Percentiles rank a stretch among this genome's conserved stretches.
Conservation (phyloP, 1,140 invertebrate genomes). For the Aethina tumida region DNA sequence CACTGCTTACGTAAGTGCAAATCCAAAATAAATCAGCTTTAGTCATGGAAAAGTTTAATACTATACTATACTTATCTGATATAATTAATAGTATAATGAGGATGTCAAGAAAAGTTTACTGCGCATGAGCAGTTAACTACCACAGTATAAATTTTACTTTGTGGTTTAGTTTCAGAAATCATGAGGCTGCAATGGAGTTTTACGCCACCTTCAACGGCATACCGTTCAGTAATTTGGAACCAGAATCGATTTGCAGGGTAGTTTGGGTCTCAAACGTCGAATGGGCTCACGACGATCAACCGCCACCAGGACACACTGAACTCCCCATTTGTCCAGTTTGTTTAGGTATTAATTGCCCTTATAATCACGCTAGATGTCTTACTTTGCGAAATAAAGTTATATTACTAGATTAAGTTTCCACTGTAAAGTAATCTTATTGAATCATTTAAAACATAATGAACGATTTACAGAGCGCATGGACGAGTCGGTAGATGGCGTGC, state of each 20-base stretch:
- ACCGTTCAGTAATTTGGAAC: conserved; percentile 88
- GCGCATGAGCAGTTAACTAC: background rate
- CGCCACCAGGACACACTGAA: conserved; percentile 76
- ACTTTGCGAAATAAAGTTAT: no score
- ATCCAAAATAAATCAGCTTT: background rate
- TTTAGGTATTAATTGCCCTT: conserved; percentile 35
- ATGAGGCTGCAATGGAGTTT: conserved; percentile 81
- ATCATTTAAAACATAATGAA: background rate
- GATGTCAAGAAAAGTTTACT: background rate
- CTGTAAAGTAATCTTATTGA: conserved; percentile 1
- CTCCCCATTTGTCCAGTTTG: conserved; percentile 97
- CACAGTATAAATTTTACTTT: conserved; percentile 1
- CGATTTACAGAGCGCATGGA: conserved; percentile 83
- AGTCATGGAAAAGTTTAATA: background rate
- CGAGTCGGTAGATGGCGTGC: conserved; percentile 92
- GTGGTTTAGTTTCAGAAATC: conserved; percentile 44
- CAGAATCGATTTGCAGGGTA: conserved; percentile 79
- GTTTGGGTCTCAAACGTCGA: conserved; percentile 94
- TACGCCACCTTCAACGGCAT: conserved; percentile 87
- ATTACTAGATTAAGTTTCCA: no score
- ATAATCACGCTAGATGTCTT: conserved; percentile 2
- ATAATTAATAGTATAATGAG: conserved; percentile 4
- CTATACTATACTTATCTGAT: conserved; percentile 3
- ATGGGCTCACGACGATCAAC: conserved; percentile 57
- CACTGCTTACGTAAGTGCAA: conserved; percentile 65